These are phyloP conservation scores for Hemiscyllium ocellatum DNA, from an alignment of 2,113 vertebrate species.

Conservation along the genomic window DNA sequence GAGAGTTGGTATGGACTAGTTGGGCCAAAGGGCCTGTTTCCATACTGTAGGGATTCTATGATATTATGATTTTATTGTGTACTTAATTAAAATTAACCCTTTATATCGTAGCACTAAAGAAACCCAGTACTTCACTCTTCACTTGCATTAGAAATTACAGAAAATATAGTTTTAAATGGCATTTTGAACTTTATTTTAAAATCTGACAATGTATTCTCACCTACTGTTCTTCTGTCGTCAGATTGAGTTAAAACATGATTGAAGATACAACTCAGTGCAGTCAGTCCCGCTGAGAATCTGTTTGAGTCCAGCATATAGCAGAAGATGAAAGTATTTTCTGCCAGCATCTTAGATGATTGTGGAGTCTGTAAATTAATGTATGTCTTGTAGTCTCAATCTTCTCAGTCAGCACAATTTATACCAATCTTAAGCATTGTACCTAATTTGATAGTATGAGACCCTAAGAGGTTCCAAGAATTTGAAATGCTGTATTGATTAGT, in stretches of 20 bases:
- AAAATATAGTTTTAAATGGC: not conserved
- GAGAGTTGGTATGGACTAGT: no score
- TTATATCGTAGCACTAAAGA: not conserved
- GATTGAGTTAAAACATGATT: not conserved
- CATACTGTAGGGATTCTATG: no score
- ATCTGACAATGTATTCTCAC: not conserved
- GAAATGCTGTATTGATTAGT: constrained; percentile 27
- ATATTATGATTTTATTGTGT: no score
- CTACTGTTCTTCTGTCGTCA: constrained; percentile 14
- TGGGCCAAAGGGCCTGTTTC: no score
- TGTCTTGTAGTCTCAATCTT: constrained; percentile 14
- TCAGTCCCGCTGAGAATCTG: not conserved
- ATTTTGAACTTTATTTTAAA: not conserved
- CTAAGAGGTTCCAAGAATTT: not conserved
- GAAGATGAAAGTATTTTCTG: constrained; percentile 6
- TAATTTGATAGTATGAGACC: constrained; percentile 19
- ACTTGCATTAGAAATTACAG: not conserved
- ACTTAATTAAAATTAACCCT: not conserved
- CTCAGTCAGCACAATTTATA: not conserved
- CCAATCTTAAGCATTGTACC: constrained; percentile 7
- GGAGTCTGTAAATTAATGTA: constrained; percentile 8
- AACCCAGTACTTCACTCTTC: not conserved
- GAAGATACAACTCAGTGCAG: not conserved
- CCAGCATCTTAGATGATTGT: not conserved
- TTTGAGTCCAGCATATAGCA: not conserved